These are phyloP conservation scores for Gandaritis pyraliata DNA, from an alignment of 2,888 invertebrate genomes.

Conservation along the genomic window DNA sequence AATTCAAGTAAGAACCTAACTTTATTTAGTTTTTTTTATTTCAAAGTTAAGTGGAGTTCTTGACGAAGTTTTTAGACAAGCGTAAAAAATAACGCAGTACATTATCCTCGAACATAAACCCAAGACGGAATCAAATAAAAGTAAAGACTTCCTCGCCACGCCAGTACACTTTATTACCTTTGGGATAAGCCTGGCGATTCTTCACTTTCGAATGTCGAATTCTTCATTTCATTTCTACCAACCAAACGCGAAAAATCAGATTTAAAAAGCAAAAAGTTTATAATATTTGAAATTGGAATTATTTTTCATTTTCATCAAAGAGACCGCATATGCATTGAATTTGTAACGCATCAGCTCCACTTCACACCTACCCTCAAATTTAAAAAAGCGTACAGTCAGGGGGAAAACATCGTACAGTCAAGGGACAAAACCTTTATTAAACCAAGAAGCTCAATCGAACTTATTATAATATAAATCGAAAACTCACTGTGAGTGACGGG, in stretches of 20 bases:
- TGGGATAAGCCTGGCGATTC: constrained; percentile 2
- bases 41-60: not conserved
- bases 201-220: constrained; percentile 14
- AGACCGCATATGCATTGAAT: constrained; percentile 37
- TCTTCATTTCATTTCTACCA: not conserved
- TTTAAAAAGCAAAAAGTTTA: constrained; percentile 14
- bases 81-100: constrained; percentile 10
- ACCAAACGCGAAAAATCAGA: constrained; percentile 22
- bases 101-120: constrained; percentile 13
- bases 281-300: constrained; percentile 18
- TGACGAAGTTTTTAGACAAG: not conserved
- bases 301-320: constrained; percentile 12
- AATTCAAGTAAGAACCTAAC: too few relatives aligned
- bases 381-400: constrained; percentile 29
- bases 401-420: constrained; percentile 29
- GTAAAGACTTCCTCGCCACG: constrained; percentile 7
- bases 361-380: constrained; percentile 33
- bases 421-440: constrained; percentile 51
- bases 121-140: constrained; percentile 13
- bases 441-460: constrained; percentile 53
- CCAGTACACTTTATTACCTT: constrained; percentile 2
- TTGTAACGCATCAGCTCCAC: constrained; percentile 37
- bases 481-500: constrained; percentile 71
- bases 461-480: constrained; percentile 83
- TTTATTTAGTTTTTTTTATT: too few relatives aligned